Evolutionary conservation across 2,113 vertebrate species (phyloP), one percentile per base, ranked within the genome.

Genomic region (Passer domesticus): DNA sequence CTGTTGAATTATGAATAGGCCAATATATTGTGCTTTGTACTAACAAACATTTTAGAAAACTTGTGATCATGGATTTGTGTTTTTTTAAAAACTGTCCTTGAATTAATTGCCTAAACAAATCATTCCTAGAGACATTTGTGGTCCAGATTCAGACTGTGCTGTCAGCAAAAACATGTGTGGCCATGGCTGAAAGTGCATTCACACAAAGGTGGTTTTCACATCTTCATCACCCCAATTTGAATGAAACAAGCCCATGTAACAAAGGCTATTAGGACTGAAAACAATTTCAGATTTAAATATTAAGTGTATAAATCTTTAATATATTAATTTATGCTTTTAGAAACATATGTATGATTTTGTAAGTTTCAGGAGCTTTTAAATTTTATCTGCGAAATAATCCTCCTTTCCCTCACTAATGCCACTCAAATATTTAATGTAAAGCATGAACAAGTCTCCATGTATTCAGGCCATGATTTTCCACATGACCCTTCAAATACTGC

Each of bases 361-460:
- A 92, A 52, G 22, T 35, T 78, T 81, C 10, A 15, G 59, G 21
- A 78, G 13, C 10, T 28, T 79, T 84, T 49, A 0, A 13, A 52
- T 75, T 73, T 76, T 39, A 41, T 78, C 60, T 77, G 8, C 16
- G 30, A 37, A 52, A 83, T 20, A 47, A 81, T 20, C 5, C 5
- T 13, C 15, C 19, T 81, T 86, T 16, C 10, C 8, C 64, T 70
- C 27, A 67, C 23, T 89, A 66, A 72, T 86, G 28, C 3, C 20
- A 59, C 15, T 22, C 19, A 46, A 2, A 9, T 66, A 55, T 77
- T 91, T 53, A 28, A 70, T 11, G 4, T 46, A 28, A 73, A 59
- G 10, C 2, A 0, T 15, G 25, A n/a, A 13, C 7, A 60, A 50
- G 11, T 15, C 39, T 64, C 44, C 47, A 31, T 27, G 50, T 0